Evolutionary conservation across 2,888 invertebrate species (phyloP).

Genomic region (Folsomia candida): DNA sequence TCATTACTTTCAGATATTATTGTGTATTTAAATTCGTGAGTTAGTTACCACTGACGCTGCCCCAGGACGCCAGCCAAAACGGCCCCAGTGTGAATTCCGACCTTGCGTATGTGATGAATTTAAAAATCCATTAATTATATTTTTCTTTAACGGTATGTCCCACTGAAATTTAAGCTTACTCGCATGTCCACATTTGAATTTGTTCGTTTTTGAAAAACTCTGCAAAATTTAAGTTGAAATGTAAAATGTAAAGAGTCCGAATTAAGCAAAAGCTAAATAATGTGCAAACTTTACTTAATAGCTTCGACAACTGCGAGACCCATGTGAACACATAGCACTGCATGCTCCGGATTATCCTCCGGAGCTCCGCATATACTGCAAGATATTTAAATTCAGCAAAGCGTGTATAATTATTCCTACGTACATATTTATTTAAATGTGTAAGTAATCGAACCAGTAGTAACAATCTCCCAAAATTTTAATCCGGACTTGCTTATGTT

Average conservation of each 20-base stretch:
- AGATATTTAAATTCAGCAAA: no score
- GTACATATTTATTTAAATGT: no score
- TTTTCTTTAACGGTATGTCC: no score
- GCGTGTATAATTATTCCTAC: no score
- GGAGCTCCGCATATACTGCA: constrained; percentile 87
- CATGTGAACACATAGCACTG: constrained; percentile 90
- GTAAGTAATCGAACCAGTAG: constrained; percentile 70
- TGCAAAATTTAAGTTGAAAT: constrained; percentile 53
- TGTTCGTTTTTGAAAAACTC: constrained; percentile 87
- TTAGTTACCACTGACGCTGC: constrained; percentile 90
- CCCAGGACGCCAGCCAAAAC: constrained; percentile 89
- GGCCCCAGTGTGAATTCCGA: constrained; percentile 92
- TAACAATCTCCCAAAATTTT: constrained; percentile 95
- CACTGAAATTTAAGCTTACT: no score
- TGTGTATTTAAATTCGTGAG: no score
- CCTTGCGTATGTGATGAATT: no score
- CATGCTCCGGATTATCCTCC: constrained; percentile 83
- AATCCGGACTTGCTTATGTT: constrained; percentile 87
- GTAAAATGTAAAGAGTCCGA: no score
- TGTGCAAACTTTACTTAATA: constrained; percentile 85
- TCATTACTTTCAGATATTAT: no score
- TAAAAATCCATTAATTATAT: no score
- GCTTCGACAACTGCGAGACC: constrained; percentile 94
- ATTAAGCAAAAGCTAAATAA: no score
- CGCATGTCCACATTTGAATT: constrained; percentile 89